Percentiles rank a stretch among this genome's conserved stretches.
These are phyloP conservation scores for Odobenus rosmarus DNA, from an alignment of 2,113 vertebrate genomes.

Conservation along the genomic window DNA sequence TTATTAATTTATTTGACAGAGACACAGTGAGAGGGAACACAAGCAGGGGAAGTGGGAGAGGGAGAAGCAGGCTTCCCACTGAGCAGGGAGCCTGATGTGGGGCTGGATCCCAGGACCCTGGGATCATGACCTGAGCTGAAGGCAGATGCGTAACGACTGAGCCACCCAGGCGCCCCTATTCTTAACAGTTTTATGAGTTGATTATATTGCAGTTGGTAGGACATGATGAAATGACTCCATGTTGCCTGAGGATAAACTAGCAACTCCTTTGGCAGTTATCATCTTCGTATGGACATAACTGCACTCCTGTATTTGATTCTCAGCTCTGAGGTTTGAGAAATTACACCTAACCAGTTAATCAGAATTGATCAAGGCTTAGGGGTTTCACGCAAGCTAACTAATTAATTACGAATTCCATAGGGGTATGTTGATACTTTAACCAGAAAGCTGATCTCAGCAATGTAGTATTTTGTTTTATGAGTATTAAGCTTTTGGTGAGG, in stretches of 20 bases:
- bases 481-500: not conserved
- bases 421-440: not conserved
- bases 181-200: not conserved
- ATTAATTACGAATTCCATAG: not conserved
- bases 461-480: not conserved
- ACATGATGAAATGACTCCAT: not conserved
- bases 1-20: no score
- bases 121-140: no score
- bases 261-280: not conserved
- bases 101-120: no score
- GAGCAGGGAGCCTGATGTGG: no score
- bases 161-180: not conserved
- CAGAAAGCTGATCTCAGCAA: not conserved
- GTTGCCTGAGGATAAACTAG: not conserved
- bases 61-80: no score
- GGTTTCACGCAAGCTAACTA: not conserved
- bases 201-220: not conserved
- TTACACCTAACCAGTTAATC: not conserved
- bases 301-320: not conserved
- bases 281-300: not conserved
- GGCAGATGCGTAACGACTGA: no score
- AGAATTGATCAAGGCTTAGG: not conserved
- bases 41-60: no score
- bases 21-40: no score
- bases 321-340: not conserved